Evolutionary conservation across 1,140 invertebrate species (phyloP).

Genomic region (Sycobia sp.): DNA sequence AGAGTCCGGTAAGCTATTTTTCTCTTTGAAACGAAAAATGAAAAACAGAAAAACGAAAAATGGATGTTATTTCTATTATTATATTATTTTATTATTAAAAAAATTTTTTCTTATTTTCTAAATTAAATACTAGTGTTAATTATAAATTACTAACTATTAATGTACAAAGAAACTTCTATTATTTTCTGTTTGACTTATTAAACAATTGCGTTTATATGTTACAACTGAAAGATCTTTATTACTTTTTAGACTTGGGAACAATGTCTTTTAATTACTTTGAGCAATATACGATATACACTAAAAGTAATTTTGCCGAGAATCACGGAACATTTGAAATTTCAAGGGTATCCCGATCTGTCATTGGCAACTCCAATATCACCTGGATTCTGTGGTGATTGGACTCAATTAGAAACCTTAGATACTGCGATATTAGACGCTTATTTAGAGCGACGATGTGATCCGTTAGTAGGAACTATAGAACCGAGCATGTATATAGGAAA

Average conservation of each 20-base stretch:
- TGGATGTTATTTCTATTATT: no score
- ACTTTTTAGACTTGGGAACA: conserved; percentile 74
- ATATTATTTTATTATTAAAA: no score
- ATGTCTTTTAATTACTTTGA: conserved; percentile 82
- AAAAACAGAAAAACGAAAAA: no score
- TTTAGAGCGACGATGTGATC: conserved; percentile 91
- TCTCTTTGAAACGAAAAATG: no score
- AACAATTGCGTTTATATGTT: not conserved
- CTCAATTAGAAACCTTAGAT: conserved; percentile 68
- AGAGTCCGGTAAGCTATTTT: conserved; percentile 47
- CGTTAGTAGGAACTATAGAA: conserved; percentile 90
- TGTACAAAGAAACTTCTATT: conserved; percentile 6
- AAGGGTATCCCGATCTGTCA: conserved; percentile 55
- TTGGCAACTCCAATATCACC: conserved; percentile 49
- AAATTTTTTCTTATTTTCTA: no score
- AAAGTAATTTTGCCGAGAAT: conserved; percentile 76
- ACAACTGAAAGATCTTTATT: not conserved
- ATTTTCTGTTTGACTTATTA: no score
- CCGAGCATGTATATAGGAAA: conserved; percentile 91
- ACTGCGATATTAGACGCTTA: conserved; percentile 80
- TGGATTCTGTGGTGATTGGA: conserved; percentile 57
- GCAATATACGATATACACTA: conserved; percentile 86
- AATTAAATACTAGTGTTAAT: no score
- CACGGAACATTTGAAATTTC: conserved; percentile 56
- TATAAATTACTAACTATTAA: conserved; percentile 14